Percentiles rank a stretch among this genome's conserved stretches.
Conservation (phyloP, 2,888 invertebrate species). For the Melinopterus prodromus region DNA sequence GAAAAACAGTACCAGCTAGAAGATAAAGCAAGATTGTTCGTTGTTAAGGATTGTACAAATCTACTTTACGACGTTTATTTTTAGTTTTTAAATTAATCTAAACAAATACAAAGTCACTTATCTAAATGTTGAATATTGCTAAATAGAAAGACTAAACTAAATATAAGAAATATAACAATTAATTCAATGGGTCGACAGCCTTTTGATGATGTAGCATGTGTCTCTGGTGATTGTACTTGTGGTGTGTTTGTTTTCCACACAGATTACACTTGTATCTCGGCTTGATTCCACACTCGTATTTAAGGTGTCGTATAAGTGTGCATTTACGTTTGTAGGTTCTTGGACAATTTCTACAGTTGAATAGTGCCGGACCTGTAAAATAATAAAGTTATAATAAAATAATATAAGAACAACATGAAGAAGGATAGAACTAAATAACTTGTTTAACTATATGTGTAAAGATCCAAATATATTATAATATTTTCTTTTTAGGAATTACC, state of each 20-base stretch:
- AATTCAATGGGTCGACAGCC: neutral
- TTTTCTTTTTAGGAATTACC: too few species aligned
- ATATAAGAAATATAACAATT: neutral
- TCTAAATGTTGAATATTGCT: neutral
- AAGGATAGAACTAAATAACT: too few species aligned
- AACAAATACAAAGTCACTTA: neutral
- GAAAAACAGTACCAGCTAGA: too few species aligned
- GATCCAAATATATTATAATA: too few species aligned
- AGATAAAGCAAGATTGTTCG: too few species aligned
- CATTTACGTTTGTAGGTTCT: conserved; percentile 23
- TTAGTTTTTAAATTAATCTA: neutral
- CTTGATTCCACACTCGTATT: conserved; percentile 23
- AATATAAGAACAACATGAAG: too few species aligned
- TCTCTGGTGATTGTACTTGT: conserved; percentile 19
- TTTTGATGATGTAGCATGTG: neutral
- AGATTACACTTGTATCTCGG: conserved; percentile 18
- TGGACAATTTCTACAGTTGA: conserved; percentile 11
- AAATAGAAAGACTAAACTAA: neutral
- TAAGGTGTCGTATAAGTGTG: conserved; percentile 12
- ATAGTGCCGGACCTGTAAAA: neutral
- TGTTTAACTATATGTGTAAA: too few species aligned
- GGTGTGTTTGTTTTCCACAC: conserved; percentile 16
- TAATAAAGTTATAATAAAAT: too few species aligned
- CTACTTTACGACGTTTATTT: neutral
- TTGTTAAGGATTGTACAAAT: too few species aligned